phyloP scores from a whole-genome alignment of 2,113 vertebrate species.

The Stomatorhinus ivindoensis region DNA sequence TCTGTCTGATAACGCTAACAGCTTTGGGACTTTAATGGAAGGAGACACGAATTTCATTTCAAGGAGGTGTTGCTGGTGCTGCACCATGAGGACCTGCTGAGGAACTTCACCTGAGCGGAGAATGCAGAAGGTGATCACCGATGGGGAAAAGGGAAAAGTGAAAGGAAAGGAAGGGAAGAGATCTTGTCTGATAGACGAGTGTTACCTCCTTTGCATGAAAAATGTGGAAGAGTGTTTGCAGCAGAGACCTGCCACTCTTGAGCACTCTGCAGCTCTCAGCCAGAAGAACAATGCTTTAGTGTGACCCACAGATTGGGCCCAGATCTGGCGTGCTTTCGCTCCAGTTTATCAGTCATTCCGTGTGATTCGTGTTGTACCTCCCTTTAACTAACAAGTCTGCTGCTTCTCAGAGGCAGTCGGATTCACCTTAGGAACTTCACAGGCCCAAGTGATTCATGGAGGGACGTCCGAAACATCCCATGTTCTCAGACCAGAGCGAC shows the following conservation, averaged over 20 bases:
- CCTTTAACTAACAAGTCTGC: neutral
- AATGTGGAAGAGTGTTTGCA: neutral
- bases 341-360: neutral
- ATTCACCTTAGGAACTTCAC: neutral
- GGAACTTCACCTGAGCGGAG: neutral
- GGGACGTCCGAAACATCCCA: neutral
- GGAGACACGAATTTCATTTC: neutral
- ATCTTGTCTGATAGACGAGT: neutral
- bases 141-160: neutral
- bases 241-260: neutral
- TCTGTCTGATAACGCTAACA: neutral
- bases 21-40: neutral
- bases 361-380: neutral
- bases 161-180: neutral
- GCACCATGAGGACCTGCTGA: neutral
- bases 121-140: neutral
- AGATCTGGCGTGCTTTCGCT: neutral
- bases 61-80: neutral
- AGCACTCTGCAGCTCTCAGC: neutral
- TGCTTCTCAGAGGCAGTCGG: neutral
- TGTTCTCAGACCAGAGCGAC: constrained; percentile 12
- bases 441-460: neutral
- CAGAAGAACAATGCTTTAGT: neutral
- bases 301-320: neutral
- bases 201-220: neutral